Evolutionary conservation across 2,113 vertebrate species (phyloP), one percentile per base, ranked within the genome.

Genomic region (Sapajus apella): DNA sequence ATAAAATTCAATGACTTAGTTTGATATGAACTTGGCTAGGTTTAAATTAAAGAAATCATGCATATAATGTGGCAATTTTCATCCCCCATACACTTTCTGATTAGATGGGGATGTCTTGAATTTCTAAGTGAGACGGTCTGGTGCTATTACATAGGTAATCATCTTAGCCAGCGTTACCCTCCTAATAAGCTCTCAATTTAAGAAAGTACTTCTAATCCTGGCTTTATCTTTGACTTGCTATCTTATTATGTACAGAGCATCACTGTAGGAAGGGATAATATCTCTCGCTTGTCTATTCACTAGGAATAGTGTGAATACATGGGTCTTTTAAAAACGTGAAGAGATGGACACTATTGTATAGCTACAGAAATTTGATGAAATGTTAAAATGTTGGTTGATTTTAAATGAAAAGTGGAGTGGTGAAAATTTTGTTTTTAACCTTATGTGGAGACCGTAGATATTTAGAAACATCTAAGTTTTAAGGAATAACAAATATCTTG

Each of bases 131-230:
- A 94, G 50, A 35, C 52, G 27, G 20, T 66, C 40, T 37, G 47
- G 27, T 18, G 7, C 37, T 47, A 0, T 35, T 90, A 3, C 14
- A 4, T 8, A 89, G 56, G 32, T 95, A 84, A 80, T 77, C 45
- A 10, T 79, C 8, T 90, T 80, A 35, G 1, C 20, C 35, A 72
- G 83, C 37, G 90, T 87, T 61, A 87, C 35, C 79, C 91, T 87
- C 75, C 76, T 87, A 83, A 93, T 55, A 58, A 92, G 35, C 90
- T 73, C 3, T 91, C 94, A 89, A 91, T 56, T 87, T 92, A 82
- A 96, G 77, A 95, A 95, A 91, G 64, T 84, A 58, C 23, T 95
- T 86, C 56, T 96, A 94, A 96, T 97, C 95, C 90, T 80, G 72
- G 83, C 43, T 58, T 96, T 96, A 32, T 79, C 73, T 81, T 84